Conservation (phyloP, 2,113 vertebrate species). For the Psilopsiagon aymara region DNA sequence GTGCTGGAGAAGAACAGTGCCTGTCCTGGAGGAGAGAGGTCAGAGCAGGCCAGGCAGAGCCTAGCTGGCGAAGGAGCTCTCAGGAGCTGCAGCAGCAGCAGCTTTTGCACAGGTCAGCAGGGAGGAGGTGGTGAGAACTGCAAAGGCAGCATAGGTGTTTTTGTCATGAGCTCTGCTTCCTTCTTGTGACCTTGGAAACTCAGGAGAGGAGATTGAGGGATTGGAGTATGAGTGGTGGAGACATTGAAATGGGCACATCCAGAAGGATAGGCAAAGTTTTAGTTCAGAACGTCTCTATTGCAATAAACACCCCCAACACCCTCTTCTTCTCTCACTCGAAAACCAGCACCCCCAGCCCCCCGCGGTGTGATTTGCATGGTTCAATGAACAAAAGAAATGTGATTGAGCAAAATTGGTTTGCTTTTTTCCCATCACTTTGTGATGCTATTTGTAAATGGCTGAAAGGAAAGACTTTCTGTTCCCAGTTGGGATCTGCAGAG, state of each 20-base stretch:
- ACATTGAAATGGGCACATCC: not conserved
- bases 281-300: not conserved
- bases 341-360: too few species aligned
- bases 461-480: not conserved
- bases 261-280: not conserved
- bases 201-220: not conserved
- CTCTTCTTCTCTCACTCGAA: too few species aligned
- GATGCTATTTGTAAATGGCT: not conserved
- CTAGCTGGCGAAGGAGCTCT: not conserved
- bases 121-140: not conserved
- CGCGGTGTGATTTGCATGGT: not conserved
- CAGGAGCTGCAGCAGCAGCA: not conserved
- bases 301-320: too few species aligned
- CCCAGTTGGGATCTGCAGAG: not conserved
- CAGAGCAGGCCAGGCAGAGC: not conserved
- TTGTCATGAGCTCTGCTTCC: not conserved
- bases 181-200: not conserved
- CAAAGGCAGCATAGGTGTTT: not conserved
- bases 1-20: not conserved
- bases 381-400: not conserved
- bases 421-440: not conserved
- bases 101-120: too few species aligned
- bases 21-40: accelerated
- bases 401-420: accelerated
- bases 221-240: accelerated